Percentiles rank a stretch among this genome's conserved stretches.
phyloP scores from a whole-genome alignment of 2,113 vertebrate species.

The Etheostoma spectabile region DNA sequence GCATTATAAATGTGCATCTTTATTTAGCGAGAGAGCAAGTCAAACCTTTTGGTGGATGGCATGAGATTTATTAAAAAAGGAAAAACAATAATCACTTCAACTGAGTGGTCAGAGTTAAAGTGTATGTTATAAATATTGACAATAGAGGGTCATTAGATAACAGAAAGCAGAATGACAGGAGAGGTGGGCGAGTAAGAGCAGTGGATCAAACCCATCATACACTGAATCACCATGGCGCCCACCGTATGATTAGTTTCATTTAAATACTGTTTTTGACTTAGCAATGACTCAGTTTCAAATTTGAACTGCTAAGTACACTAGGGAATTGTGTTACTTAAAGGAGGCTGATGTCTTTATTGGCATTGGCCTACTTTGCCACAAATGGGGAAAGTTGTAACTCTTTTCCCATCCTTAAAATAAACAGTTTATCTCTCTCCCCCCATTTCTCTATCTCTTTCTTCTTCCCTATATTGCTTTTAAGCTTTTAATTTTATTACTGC shows the following conservation, averaged over 20 bases:
- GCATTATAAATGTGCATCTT: background rate
- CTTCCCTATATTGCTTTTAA: background rate
- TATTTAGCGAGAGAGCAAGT: background rate
- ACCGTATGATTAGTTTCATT: conserved; percentile 3
- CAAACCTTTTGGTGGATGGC: background rate
- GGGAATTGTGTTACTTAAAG: conserved; percentile 2
- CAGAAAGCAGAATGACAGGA: conserved; percentile 9
- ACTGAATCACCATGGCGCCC: background rate
- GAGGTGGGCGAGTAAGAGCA: background rate
- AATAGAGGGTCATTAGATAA: conserved; percentile 21
- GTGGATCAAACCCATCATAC: conserved; percentile 6
- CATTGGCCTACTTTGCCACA: background rate
- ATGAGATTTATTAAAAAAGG: background rate
- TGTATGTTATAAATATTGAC: conserved; percentile 2
- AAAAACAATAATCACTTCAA: background rate
- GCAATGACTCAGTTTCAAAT: background rate
- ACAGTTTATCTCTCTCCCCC: background rate
- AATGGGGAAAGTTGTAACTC: background rate
- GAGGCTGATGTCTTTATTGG: background rate
- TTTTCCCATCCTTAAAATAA: background rate
- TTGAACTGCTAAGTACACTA: background rate
- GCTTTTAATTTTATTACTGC: background rate
- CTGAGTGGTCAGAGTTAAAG: conserved; percentile 1
- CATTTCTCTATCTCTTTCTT: background rate
- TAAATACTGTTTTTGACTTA: background rate